Evolutionary conservation across 2,797 vertebrate genomes (phyloP).

Genomic region (Synanceia verrucosa): DNA sequence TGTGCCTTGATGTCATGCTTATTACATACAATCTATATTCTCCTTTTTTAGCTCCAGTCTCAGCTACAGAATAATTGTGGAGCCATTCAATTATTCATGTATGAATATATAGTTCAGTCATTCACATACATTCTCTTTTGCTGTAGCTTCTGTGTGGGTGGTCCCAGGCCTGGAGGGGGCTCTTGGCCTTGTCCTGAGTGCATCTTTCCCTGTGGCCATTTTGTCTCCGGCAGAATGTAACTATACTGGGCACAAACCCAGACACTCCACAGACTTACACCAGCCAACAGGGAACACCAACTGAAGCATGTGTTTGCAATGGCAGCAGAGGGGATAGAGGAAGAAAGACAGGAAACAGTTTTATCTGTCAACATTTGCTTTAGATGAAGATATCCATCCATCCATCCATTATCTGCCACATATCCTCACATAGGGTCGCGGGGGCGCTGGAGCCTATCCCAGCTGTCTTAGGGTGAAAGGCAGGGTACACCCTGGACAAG

Average conservation of each 20-base stretch:
- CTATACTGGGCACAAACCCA: slow-evolving; percentile 73
- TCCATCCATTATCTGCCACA: no score
- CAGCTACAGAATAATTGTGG: slow-evolving; percentile 28
- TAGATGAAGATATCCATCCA: no score
- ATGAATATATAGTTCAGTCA: slow-evolving; percentile 32
- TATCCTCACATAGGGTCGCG: no score
- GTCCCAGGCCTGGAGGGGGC: slow-evolving; percentile 50
- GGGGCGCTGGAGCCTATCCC: no score
- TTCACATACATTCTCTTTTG: slow-evolving; percentile 40
- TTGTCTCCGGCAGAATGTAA: slow-evolving; percentile 70
- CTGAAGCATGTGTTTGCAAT: slow-evolving; percentile 65
- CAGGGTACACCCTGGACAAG: no score
- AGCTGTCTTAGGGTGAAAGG: no score
- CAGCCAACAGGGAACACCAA: slow-evolving; percentile 61
- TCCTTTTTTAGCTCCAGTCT: slow-evolving; percentile 36
- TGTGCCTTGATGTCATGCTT: slow-evolving; percentile 63
- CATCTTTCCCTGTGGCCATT: slow-evolving; percentile 70
- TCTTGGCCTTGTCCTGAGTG: slow-evolving; percentile 60
- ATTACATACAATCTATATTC: slow-evolving; percentile 55
- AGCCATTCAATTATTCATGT: slow-evolving; percentile 39
- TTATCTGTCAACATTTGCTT: slow-evolving; percentile 21
- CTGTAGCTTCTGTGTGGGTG: slow-evolving; percentile 53
- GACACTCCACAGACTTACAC: slow-evolving; percentile 63
- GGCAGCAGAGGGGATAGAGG: slow-evolving; percentile 23
- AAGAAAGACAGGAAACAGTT: slow-evolving; percentile 25